phyloP scores from a whole-genome alignment of 1,140 invertebrate genomes.

The Bactericera cockerelli region DNA sequence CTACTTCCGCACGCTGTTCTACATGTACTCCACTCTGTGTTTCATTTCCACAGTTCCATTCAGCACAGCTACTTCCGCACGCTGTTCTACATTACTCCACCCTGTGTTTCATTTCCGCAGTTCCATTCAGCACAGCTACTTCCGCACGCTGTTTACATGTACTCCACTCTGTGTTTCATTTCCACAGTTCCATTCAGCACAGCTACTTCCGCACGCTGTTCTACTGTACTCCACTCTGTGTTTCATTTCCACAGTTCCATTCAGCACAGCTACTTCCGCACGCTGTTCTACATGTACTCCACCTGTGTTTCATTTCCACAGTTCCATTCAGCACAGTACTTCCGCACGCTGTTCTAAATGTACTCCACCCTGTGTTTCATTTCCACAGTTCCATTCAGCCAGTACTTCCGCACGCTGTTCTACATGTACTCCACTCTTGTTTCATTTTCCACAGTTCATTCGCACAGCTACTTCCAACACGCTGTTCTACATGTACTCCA shows the following conservation, averaged over 20 bases:
- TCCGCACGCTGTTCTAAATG: neutral
- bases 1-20: constrained; percentile 21
- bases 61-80: constrained; percentile 20
- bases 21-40: constrained; percentile 23
- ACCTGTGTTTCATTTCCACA: neutral
- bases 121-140: constrained; percentile 19
- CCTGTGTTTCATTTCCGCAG: constrained; percentile 19
- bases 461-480: constrained; percentile 19
- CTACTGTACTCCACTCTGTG: constrained; percentile 24
- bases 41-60: constrained; percentile 22
- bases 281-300: neutral
- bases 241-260: constrained; percentile 21
- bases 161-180: constrained; percentile 23
- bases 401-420: constrained; percentile 20
- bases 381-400: constrained; percentile 18
- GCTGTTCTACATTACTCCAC: constrained; percentile 23
- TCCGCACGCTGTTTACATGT: constrained; percentile 22
- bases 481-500: constrained; percentile 23
- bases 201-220: constrained; percentile 20
- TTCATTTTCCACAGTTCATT: constrained; percentile 21
- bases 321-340: neutral
- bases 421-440: constrained; percentile 23
- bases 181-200: constrained; percentile 22
- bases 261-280: constrained; percentile 17
- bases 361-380: neutral